A percentile compares a stretch with the other conserved stretches of the same genome.
Evolutionary conservation across 2,888 invertebrate genomes (phyloP).

Genomic region (Congeria kusceri): DNA sequence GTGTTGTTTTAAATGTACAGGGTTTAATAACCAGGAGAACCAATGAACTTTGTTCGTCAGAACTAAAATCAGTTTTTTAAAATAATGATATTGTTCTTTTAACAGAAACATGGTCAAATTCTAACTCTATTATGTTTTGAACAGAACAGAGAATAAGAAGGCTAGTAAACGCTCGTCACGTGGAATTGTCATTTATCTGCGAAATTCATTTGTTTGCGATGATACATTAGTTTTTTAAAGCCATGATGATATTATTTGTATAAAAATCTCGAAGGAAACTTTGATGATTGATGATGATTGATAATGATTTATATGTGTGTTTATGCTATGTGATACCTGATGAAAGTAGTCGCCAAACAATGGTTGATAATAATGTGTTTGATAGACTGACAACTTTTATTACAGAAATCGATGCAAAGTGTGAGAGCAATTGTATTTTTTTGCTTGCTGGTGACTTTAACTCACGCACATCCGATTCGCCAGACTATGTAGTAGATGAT

Average conservation of each 20-base stretch:
- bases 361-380: conserved; percentile 22
- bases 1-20: conserved; percentile 22
- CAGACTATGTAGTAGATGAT: neutral
- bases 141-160: conserved; percentile 18
- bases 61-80: conserved; percentile 31
- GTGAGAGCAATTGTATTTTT: too few species aligned
- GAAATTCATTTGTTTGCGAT: conserved; percentile 13
- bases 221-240: conserved; percentile 11
- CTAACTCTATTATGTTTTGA: conserved; percentile 16
- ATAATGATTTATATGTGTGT: conserved; percentile 29
- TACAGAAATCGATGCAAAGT: conserved; percentile 2
- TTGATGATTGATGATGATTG: too few species aligned
- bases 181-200: conserved; percentile 21
- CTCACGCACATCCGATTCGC: neutral
- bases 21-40: conserved; percentile 18
- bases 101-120: conserved; percentile 38
- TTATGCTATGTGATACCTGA: conserved; percentile 37
- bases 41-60: conserved; percentile 20
- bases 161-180: conserved; percentile 21
- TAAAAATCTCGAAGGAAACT: too few species aligned
- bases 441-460: neutral
- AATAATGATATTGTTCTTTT: conserved; percentile 28
- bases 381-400: conserved; percentile 24
- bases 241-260: too few species aligned
- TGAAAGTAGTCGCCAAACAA: conserved; percentile 24